phyloP scores from a whole-genome alignment of 2,888 invertebrate species.

The Orthosia incerta region DNA sequence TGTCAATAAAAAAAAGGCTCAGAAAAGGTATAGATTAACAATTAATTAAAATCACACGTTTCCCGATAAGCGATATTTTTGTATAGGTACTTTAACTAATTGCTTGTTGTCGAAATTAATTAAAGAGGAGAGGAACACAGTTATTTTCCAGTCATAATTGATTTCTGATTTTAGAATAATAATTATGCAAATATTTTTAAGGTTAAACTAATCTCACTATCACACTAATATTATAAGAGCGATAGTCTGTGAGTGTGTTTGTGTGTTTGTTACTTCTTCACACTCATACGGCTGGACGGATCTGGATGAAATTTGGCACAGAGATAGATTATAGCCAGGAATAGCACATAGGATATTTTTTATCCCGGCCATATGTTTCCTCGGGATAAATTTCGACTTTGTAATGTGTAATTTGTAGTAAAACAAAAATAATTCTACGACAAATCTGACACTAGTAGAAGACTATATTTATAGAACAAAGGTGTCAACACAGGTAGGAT shows the following conservation, averaged over 20 bases:
- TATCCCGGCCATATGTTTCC: too few relatives aligned
- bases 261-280: too few relatives aligned
- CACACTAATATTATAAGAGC: too few relatives aligned
- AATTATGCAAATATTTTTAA: not conserved
- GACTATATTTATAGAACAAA: conserved; percentile 40
- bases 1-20: not conserved
- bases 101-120: conserved; percentile 17
- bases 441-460: conserved; percentile 3
- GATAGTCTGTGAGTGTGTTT: too few relatives aligned
- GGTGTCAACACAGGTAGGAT: conserved; percentile 8
- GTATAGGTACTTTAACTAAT: conserved; percentile 3
- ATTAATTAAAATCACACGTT: not conserved
- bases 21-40: not conserved
- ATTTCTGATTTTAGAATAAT: not conserved
- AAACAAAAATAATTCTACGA: not conserved
- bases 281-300: too few relatives aligned
- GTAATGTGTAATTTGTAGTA: too few relatives aligned
- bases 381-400: too few relatives aligned
- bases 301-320: too few relatives aligned
- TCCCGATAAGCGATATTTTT: not conserved
- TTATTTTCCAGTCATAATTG: conserved; percentile 15
- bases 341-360: too few relatives aligned
- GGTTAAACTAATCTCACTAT: too few relatives aligned
- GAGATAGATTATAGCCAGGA: too few relatives aligned
- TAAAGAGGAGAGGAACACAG: not conserved